These are phyloP conservation scores for Notodonta dromedarius DNA, from an alignment of 2,888 invertebrate species.

Conservation along the genomic window DNA sequence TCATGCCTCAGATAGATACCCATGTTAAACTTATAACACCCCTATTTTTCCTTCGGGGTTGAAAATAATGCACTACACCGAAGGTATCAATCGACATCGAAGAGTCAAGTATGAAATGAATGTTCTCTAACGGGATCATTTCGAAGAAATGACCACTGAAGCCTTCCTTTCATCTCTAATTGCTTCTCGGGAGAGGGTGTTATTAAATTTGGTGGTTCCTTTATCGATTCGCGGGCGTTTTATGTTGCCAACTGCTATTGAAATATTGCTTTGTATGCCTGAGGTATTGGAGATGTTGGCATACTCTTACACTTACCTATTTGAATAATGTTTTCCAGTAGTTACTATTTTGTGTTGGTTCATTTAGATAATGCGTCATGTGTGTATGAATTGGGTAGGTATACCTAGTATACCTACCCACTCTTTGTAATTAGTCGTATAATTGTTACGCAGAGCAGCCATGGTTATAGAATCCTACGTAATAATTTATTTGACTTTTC, in stretches of 20 bases:
- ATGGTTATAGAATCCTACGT: too few relatives aligned
- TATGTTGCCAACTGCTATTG: slow-evolving; percentile 32
- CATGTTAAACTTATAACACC: too few relatives aligned
- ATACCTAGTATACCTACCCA: too few relatives aligned
- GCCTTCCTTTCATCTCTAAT: slow-evolving; percentile 58
- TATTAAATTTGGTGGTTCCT: slow-evolving; percentile 47
- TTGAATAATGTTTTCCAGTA: too few relatives aligned
- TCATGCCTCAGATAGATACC: too few relatives aligned
- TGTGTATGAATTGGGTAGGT: too few relatives aligned
- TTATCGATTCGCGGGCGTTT: slow-evolving; percentile 39
- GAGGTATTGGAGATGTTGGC: slow-evolving; percentile 19
- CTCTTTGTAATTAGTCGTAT: too few relatives aligned
- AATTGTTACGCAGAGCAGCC: too few relatives aligned
- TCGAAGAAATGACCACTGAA: slow-evolving; percentile 50
- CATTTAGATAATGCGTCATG: too few relatives aligned
- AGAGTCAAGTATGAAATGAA: background rate
- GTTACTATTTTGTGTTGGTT: too few relatives aligned
- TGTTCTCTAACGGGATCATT: slow-evolving; percentile 40
- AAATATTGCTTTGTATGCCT: slow-evolving; percentile 34
- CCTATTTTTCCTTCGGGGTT: too few relatives aligned
- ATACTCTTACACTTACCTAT: background rate
- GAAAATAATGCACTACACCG: background rate
- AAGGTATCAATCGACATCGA: background rate
- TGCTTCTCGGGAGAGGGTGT: slow-evolving; percentile 57
- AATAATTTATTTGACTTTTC: too few relatives aligned